phyloP scores from a whole-genome alignment of 2,113 vertebrate species.

The Canis aureus region DNA sequence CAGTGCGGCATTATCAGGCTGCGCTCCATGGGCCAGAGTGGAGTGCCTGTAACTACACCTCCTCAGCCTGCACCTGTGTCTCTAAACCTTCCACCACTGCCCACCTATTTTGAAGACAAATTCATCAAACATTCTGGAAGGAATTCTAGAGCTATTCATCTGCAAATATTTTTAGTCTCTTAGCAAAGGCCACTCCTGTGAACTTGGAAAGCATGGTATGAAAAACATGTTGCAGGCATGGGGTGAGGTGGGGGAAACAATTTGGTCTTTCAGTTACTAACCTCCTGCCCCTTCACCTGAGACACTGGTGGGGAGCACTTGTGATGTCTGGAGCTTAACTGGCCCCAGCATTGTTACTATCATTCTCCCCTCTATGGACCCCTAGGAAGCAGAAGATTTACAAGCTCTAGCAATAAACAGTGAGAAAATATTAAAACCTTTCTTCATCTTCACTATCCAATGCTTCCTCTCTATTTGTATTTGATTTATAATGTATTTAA shows the following conservation, averaged over 20 bases:
- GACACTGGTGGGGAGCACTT: accelerated
- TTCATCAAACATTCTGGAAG: not conserved
- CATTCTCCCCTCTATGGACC: not conserved
- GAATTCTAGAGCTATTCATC: not conserved
- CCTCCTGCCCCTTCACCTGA: not conserved
- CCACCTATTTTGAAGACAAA: not conserved
- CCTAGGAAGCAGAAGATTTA: not conserved
- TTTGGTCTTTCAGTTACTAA: not conserved
- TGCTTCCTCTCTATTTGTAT: not conserved
- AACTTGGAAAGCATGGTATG: not conserved
- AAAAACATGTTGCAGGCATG: not conserved
- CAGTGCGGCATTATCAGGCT: not conserved
- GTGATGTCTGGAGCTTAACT: too few relatives aligned
- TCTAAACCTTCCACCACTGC: not conserved
- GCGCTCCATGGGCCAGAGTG: accelerated
- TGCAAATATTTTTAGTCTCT: constrained; percentile 14
- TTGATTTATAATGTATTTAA: not conserved
- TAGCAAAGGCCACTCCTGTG: not conserved
- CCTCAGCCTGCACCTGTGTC: not conserved
- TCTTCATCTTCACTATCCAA: not conserved
- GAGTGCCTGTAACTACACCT: not conserved
- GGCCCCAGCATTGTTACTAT: too few relatives aligned
- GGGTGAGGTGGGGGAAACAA: not conserved
- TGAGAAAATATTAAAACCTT: not conserved
- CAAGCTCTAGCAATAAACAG: not conserved